Conservation (phyloP, 2,797 vertebrate genomes). For the Micromesistius poutassou region DNA sequence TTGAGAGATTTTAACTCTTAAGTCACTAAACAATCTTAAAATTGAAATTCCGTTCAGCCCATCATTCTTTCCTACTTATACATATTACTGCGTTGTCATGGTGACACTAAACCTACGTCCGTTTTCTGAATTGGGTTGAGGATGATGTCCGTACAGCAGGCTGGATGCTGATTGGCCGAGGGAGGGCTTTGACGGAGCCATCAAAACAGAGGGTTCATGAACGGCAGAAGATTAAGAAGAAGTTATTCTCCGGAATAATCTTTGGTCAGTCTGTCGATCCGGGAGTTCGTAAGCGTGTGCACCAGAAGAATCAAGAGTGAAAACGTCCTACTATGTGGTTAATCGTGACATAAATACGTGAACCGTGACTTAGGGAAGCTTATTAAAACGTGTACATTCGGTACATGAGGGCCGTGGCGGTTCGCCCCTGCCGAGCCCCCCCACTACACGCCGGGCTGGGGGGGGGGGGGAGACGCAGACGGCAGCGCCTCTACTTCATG, state of each 20-base stretch:
- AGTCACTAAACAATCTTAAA: not conserved
- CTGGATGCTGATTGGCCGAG: not conserved
- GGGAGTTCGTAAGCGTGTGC: constrained; percentile 27
- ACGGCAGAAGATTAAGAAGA: not conserved
- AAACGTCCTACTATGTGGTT: constrained; percentile 38
- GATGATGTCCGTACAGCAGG: not conserved
- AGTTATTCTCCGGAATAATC: constrained; percentile 22
- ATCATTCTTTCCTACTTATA: constrained; percentile 17
- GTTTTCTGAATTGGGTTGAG: not conserved
- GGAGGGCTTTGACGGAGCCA: not conserved
- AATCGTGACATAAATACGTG: constrained; percentile 38
- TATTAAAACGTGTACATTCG: constrained; percentile 29
- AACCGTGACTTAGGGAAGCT: constrained; percentile 24
- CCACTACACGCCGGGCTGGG: not conserved
- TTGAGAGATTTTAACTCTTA: constrained; percentile 37
- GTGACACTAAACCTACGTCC: not conserved
- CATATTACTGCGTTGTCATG: constrained; percentile 13
- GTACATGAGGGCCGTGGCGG: constrained; percentile 19
- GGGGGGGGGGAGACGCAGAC: not conserved
- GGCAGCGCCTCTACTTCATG: not conserved
- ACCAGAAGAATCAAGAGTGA: constrained; percentile 10
- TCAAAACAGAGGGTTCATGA: not conserved
- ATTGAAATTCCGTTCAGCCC: not conserved
- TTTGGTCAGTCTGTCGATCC: constrained; percentile 52
- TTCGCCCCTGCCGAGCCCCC: not conserved